A percentile compares a stretch with the other conserved stretches of the same genome.
These are phyloP conservation scores for Bombus huntii DNA, from an alignment of 1,140 invertebrate species.

Conservation along the genomic window DNA sequence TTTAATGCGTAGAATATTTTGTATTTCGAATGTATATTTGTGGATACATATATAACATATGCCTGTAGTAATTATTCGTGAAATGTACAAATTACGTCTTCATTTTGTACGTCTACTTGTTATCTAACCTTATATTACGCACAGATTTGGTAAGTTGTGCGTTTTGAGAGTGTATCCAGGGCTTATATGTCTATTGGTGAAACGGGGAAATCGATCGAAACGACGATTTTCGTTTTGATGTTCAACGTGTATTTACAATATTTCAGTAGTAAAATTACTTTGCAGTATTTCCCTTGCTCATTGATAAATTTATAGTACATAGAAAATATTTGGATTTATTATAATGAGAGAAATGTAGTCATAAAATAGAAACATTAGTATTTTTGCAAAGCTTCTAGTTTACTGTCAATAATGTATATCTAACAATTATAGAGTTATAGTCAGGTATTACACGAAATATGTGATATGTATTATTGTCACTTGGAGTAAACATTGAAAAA, in stretches of 20 bases:
- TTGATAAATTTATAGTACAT: background rate
- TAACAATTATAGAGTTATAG: too few species aligned
- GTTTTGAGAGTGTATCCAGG: background rate
- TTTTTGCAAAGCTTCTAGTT: background rate
- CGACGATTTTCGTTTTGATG: constrained; percentile 10
- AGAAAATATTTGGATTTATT: background rate
- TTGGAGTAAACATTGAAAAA: too few species aligned
- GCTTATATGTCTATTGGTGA: background rate
- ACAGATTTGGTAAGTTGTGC: background rate
- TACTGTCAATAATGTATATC: too few species aligned
- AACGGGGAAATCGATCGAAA: constrained; percentile 24
- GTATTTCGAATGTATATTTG: constrained; percentile 29
- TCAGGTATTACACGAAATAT: too few species aligned
- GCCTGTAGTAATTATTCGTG: background rate
- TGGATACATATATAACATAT: background rate
- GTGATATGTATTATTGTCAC: too few species aligned
- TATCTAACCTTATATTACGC: constrained; percentile 30
- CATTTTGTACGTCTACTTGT: constrained; percentile 7
- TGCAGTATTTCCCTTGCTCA: background rate
- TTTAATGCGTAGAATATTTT: background rate
- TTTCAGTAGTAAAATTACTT: background rate
- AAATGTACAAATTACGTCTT: constrained; percentile 40
- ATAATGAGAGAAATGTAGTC: background rate
- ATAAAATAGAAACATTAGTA: background rate
- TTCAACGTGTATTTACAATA: background rate